Base-by-base conservation (phyloP, 2,797 vertebrate genomes). In the Capromys pilorides region DNA sequence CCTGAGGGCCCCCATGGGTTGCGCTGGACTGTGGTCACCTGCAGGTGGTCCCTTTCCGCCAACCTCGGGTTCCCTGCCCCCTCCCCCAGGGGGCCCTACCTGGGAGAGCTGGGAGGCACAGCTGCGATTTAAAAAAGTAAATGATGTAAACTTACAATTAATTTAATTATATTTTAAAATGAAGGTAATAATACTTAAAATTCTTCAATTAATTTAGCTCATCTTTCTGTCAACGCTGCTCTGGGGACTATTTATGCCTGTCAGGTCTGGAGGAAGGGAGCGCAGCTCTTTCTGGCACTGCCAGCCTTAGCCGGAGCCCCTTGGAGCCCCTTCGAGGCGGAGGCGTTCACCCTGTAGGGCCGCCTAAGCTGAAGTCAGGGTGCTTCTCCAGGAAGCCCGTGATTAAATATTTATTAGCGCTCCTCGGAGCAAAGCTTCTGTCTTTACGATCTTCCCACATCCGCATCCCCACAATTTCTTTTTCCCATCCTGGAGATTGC, bases 151-250 rank as follows among this genome's bases (percentile, higher is more conserved):
- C 1, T 86, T 85, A 83, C 3, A 71, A 61, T 45, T 71, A 82
- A 92, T 71, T 83, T 69, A 59, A 66, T 91, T 59, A 24, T 51
- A 49, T 88, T 88, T 78, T 57, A 82, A 94, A 73, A 87, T 11
- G 69, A 90, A 91, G 69, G 54, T 83, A 88, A 57, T 64, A 80
- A 80, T 61, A 51, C 11, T 92, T 45, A 89, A 95, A 79, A 86
- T 59, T 36, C n/a, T 41, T 96, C 51, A 41, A 57, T 92, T n/a
- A 19, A 18, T 78, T 75, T 61, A 36, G 66, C 78, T 10, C 7
- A 13, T 78, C 64, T 64, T 61, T 62, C 91, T n/a, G 1, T 51
- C 18, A 41, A 9, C 45, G 19, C 0, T 18, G 71, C 18, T 79
- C 33, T 39, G 18, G 12, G 45, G 88, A 79, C 39, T 21, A 36